Base-by-base conservation (phyloP, 2,797 vertebrate genomes). In the Tinamus major region DNA sequence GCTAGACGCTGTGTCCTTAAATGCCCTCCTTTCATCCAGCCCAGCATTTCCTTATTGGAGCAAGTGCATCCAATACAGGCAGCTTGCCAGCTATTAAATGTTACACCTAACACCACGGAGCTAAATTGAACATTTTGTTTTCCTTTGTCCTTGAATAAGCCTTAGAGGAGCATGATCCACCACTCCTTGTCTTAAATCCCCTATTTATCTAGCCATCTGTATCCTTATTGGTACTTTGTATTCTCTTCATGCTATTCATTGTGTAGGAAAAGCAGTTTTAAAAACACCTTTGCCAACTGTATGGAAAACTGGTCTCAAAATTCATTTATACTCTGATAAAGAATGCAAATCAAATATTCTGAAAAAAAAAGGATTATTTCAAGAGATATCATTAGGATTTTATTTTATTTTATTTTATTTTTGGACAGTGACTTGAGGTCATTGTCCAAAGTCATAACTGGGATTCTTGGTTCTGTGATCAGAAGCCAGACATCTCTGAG, bases 11-110 rank as follows among this genome's bases (percentile, higher is more conserved):
- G 17, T 96, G 96, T 97, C 96, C 96, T 97, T 83, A 96, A 62
- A 79, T 95, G 90, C 94, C 97, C 96, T 92, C 95, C 91, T 78
- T 89, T 94, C 94, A 96, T 93, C 97, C 91, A 90, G 71, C 92
- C 94, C 94, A 79, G 91, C 91, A 92, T 94, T 86, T 95, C 94
- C 93, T 91, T 97, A 51, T 92, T 95, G 70, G 89, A 95, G 87
- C 71, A 5, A 94, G 46, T 33, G 89, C 93, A 97, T 96, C 92
- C 95, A 91, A 93, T 89, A 97, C 96, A 95, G 92, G 94, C 94
- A 94, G 55, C 1, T 5, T 93, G 93, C 94, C 91, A 83, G 91
- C 91, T 95, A 90, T 93, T 83, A 94, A 95, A 90, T 94, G 88
- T 91, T 91, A 88, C 95, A 96, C 96, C 87, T 97, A 96, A 95